A percentile compares a stretch with the other conserved stretches of the same genome.
phyloP scores from a whole-genome alignment of 2,888 invertebrate species.

The Drosophila recens region DNA sequence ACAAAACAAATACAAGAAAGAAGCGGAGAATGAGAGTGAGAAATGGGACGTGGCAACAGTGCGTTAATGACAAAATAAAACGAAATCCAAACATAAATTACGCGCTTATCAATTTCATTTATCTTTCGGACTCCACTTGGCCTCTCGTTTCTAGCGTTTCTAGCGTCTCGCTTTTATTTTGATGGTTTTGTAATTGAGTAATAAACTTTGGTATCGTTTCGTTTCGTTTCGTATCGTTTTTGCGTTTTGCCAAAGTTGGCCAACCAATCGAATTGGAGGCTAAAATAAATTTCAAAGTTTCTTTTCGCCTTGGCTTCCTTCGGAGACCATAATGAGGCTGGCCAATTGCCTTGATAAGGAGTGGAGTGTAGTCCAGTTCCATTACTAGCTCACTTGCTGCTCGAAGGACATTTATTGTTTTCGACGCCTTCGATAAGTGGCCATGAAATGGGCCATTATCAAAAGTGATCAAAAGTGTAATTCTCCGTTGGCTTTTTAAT shows the following conservation, averaged over 20 bases:
- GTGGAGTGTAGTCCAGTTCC: slow-evolving; percentile 17
- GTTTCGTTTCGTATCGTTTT: slow-evolving; percentile 51
- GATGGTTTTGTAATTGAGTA: slow-evolving; percentile 83
- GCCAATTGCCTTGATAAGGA: slow-evolving; percentile 44
- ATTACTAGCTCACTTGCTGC: slow-evolving; percentile 21
- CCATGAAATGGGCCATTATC: slow-evolving; percentile 67
- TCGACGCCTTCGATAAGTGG: slow-evolving; percentile 59
- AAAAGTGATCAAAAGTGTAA: slow-evolving; percentile 47
- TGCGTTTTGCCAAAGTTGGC: slow-evolving; percentile 29
- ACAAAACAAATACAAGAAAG: slow-evolving; percentile 14
- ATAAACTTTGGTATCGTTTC: slow-evolving; percentile 77
- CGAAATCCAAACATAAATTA: slow-evolving; percentile 82
- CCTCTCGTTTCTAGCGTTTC: slow-evolving; percentile 31
- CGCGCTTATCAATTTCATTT: slow-evolving; percentile 82
- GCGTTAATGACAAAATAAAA: slow-evolving; percentile 82
- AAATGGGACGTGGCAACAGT: slow-evolving; percentile 55
- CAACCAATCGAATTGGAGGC: slow-evolving; percentile 27
- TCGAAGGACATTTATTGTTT: slow-evolving; percentile 57
- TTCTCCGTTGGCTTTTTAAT: slow-evolving; percentile 54
- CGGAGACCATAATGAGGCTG: slow-evolving; percentile 45
- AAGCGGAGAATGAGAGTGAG: neutral
- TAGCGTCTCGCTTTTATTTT: slow-evolving; percentile 61
- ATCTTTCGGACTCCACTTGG: slow-evolving; percentile 76
- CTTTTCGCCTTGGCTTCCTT: slow-evolving; percentile 1
- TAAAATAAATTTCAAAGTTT: slow-evolving; percentile 59